Evolutionary conservation across 2,888 invertebrate species (phyloP), one percentile per base, ranked within the genome.

Genomic region (Hecatera dysodea): DNA sequence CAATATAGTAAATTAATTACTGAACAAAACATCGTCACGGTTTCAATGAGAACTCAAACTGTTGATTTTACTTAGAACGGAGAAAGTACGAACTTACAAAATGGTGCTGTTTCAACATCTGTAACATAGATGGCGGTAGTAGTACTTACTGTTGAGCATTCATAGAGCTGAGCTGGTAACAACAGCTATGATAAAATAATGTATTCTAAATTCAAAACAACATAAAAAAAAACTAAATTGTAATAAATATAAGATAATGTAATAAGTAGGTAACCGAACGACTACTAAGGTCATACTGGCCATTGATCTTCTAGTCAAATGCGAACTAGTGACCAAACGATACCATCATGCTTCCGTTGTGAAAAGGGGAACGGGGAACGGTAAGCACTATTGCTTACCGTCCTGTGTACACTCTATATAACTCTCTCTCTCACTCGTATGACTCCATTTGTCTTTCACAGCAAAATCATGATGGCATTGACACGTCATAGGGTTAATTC

Each of bases 61-160:
- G 9, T 55, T 17, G n/a, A n/a, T 42, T 52, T 36, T 27, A 36
- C 5, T 46, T 48, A 68, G 12, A 69, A 77, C 70, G 46, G 24
- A 11, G 2, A 68, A 55, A 19, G 17, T 56, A n/a, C 0, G 27
- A 69, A 72, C 73, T 63, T 50, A 24, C 17, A 11, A 27, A 56
- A 29, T 15, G 15, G 2, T 50, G 42, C 9, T 60, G n/a, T 19
- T 42, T 48, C 36, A n/a, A 50, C 11, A 24, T 56, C 36, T 27
- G 19, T 2, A n/a, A 12, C 55, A 75, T 29, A 75, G 75, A 75
- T 75, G 75, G 74, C 75, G 39, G 2, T 27, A 60, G 48, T 1
- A 36, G 39, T 44, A 50, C 9, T 24, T 44, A 22, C 29, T 39
- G 29, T n/a, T 11, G n/a, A 19, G 27, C 29, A 48, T 27, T 42